phyloP scores from a whole-genome alignment of 2,113 vertebrate species.

The Cinclus cinclus region DNA sequence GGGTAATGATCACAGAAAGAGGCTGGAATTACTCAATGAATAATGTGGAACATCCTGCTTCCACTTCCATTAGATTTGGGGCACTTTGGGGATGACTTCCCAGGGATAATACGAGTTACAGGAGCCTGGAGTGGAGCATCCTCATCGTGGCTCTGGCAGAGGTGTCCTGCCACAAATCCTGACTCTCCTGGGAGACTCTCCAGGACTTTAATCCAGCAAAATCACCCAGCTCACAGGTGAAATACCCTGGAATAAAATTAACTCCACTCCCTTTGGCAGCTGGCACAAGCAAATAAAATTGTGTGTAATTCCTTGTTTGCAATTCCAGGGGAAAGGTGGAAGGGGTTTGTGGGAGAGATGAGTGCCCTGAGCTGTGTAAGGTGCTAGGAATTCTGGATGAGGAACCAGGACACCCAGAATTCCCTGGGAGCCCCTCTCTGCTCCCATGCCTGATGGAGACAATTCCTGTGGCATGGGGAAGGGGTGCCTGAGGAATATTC shows the following conservation, averaged over 20 bases:
- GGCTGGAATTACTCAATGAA: constrained; percentile 65
- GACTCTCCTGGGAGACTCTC: background rate
- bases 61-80: background rate
- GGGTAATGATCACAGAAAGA: constrained; percentile 46
- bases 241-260: background rate
- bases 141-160: background rate
- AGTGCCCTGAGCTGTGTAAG: background rate
- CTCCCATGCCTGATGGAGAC: accelerated
- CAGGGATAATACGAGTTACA: background rate
- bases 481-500: background rate
- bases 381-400: background rate
- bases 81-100: background rate
- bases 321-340: background rate
- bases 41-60: constrained; percentile 7
- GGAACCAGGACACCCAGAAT: background rate
- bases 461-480: background rate
- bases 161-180: background rate
- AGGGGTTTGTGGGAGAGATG: background rate
- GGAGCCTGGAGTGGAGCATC: background rate
- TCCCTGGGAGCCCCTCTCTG: background rate
- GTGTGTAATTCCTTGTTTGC: background rate
- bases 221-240: background rate
- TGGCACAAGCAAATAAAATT: background rate
- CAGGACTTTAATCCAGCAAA: background rate
- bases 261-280: background rate